Evolutionary conservation across 2,888 invertebrate species (phyloP), one percentile per base, ranked within the genome.

Genomic region (Andricus curvator): DNA sequence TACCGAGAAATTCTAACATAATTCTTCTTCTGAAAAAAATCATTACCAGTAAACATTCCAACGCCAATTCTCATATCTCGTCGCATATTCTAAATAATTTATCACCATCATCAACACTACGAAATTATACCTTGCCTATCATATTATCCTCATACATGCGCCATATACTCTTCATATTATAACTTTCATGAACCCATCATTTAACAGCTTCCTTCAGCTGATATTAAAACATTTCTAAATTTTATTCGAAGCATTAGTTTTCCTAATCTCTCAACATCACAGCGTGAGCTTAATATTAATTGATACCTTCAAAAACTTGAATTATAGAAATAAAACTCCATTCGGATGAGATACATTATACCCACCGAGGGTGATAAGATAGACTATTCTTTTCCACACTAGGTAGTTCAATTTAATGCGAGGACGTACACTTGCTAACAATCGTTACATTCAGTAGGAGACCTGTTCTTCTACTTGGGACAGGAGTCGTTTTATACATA

Each of bases 401-500:
- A 70, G 25, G 51, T 48, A 51, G 70, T 70, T 51, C 25, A 51
- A 51, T 70, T 70, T 51, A 70, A 70, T 70, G 48, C 48, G 68
- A 48, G 68, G 68, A 48, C 25, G 25, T 29, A 68, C 68, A 68
- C 68, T 70, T 70, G 70, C 29, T 70, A 51, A 70, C 70, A 68
- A 68, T 68, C 68, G 44, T 48, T 67, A 11, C 67, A 44, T 48
- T 9, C 48, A 68, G 48, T 22, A 48, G 17, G 17, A 48, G 68
- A 25, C 25, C 68, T 68, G 48, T 68, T 41, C 44, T 41, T 22
- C 44, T 22, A 13, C 44, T 68, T 68, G n/a, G 22, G 22, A 68
- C 81, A 84, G 82, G 84, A 81, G 62, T 77, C 86, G 85, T 85
- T 81, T 80, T 78, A 41, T 41, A 82, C 77, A 78, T 79, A 70